Evolutionary conservation across 2,888 invertebrate genomes (phyloP).

Genomic region (Drosophila maculinotata): DNA sequence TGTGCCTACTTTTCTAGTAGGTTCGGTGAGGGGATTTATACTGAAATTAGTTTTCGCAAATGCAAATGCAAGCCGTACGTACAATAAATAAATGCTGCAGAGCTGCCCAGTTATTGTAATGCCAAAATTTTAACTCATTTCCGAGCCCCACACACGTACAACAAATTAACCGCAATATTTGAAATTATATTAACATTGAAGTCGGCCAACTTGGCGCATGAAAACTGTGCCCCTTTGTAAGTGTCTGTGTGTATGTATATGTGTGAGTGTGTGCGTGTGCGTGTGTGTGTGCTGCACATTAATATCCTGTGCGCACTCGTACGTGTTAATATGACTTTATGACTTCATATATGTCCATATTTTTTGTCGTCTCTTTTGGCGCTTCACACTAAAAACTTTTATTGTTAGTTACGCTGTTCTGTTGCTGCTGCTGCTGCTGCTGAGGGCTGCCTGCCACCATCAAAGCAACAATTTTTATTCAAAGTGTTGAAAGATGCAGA

Average conservation of each 20-base stretch:
- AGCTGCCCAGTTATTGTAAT: conserved; percentile 26
- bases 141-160: conserved; percentile 37
- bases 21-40: conserved; percentile 16
- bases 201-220: conserved; percentile 43
- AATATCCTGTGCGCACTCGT: conserved; percentile 84
- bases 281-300: conserved; percentile 67
- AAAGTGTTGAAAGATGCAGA: conserved; percentile 76
- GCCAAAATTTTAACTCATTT: conserved; percentile 61
- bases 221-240: conserved; percentile 32
- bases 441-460: conserved; percentile 54
- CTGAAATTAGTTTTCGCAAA: conserved; percentile 61
- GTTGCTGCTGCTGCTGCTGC: conserved; percentile 22
- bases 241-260: conserved; percentile 4
- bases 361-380: conserved; percentile 66
- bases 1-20: conserved; percentile 31
- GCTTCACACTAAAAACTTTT: conserved; percentile 76
- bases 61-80: conserved; percentile 39
- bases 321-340: conserved; percentile 85
- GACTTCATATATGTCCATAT: conserved; percentile 82
- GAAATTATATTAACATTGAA: conserved; percentile 74
- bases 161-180: conserved; percentile 76
- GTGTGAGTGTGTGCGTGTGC: conserved; percentile 27
- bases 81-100: conserved; percentile 31
- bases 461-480: conserved; percentile 81
- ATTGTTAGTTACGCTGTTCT: conserved; percentile 71